Percentiles rank a stretch among this genome's conserved stretches.
These are phyloP conservation scores for Ennomos fuscantarius DNA, from an alignment of 2,888 invertebrate genomes.

Conservation along the genomic window DNA sequence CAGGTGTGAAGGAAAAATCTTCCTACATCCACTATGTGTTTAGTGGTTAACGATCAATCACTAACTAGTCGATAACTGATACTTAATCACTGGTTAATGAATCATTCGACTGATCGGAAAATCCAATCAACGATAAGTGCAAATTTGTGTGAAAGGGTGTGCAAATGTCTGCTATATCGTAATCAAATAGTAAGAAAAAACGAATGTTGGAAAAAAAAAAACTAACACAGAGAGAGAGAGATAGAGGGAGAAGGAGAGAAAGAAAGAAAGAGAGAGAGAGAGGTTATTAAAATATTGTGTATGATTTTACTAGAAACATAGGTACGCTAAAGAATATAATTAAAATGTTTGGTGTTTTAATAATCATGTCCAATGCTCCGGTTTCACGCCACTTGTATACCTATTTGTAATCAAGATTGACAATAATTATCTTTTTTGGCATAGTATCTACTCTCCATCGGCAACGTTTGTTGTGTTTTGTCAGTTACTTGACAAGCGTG, in stretches of 20 bases:
- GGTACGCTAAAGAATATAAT: too few species aligned
- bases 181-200: background rate
- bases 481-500: slow-evolving; percentile 28
- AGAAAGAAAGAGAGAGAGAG: too few species aligned
- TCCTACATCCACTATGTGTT: slow-evolving; percentile 11
- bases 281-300: too few species aligned
- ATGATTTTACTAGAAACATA: too few species aligned
- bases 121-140: slow-evolving; percentile 23
- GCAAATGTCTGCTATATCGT: slow-evolving; percentile 14
- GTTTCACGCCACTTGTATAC: too few species aligned
- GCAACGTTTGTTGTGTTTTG: slow-evolving; percentile 5
- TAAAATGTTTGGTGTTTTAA: too few species aligned
- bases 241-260: too few species aligned
- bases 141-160: slow-evolving; percentile 27
- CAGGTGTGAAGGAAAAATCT: slow-evolving; percentile 23
- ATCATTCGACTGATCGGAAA: slow-evolving; percentile 17
- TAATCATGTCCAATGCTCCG: too few species aligned
- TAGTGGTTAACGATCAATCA: slow-evolving; percentile 5
- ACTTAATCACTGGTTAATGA: slow-evolving; percentile 11
- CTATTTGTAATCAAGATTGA: too few species aligned
- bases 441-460: background rate
- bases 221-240: too few species aligned
- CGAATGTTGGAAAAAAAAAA: too few species aligned
- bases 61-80: slow-evolving; percentile 12
- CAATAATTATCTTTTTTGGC: background rate